Base-by-base conservation (phyloP, 2,113 vertebrate genomes). In the Strix uralensis region DNA sequence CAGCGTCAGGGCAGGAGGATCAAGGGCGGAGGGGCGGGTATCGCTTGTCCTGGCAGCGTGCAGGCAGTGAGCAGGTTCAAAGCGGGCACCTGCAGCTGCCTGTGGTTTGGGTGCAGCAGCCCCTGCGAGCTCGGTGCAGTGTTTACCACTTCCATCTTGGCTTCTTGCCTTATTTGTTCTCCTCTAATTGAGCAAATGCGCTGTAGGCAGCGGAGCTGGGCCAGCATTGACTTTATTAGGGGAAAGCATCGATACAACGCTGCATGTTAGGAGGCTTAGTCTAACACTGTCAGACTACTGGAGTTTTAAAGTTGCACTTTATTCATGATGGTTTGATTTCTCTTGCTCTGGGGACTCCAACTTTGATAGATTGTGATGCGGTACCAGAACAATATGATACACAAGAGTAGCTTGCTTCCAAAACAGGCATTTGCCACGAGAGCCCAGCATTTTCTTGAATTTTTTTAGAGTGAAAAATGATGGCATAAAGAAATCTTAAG, bases 241-340 rank as follows among this genome's bases (percentile, higher is more conserved):
- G 27, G 66, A 85, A 81, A 46, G 94, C 92, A 86, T 97, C 92
- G 15, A 84, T 88, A 86, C 69, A 26, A 54, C 46, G 3, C 42
- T n/a, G 84, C 30, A 1, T 25, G 74, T 59, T 34, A 30, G 86
- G 91, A 95, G 87, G 85, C 72, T 70, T 40, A 26, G 78, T 23
- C 44, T 32, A 47, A 67, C 87, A 5, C 94, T 40, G 52, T 86
- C 94, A 70, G 93, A 30, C 22, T 29, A n/a, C 91, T 34, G 75
- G 87, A 87, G 96, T 96, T 92, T 80, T 66, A 70, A 81, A 87
- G 93, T 84, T 95, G 79, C 86, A 29, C 97, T 97, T 96, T 92
- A 47, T 95, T 95, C 92, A 40, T 58, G 92, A 87, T 54, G 89
- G 62, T 97, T 96, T 97, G 97, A 96, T 97, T 96, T 95, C 97